Base-by-base conservation (phyloP, 1,140 invertebrate species). In the Aleiodes sp. region DNA sequence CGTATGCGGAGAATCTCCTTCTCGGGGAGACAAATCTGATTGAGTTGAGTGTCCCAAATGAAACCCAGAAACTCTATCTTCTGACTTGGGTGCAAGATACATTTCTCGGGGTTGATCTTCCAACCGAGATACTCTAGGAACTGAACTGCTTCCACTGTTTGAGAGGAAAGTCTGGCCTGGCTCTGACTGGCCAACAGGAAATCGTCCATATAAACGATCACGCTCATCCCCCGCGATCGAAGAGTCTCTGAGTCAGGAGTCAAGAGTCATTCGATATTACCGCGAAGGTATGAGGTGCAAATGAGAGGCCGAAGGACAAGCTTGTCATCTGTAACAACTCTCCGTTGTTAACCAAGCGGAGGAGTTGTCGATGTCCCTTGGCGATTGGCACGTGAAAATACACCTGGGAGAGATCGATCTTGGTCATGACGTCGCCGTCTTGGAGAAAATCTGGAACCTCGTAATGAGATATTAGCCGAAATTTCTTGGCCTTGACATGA, bases 11-110 rank as follows among this genome's bases (percentile, higher is more conserved):
- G 10, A 10, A 9, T 26, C 29, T 67, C 70, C n/a, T 28, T 39
- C 8, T 26, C 19, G 39, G 67, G 61, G 2, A 72, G 35, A 28
- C 56, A 37, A 26, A 52, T 52, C 21, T 28, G 60, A 2, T 63
- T 21, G 26, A 12, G 8, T 8, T 21, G 10, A 1, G 78, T 78
- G 69, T 83, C 65, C 78, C 81, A 82, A 7, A 57, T 65, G 7
- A 82, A 65, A 8, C 80, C 80, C 4, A 82, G 70, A 70, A 74
- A 82, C 26, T 80, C 75, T 0, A 81, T 12, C 60, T 39, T n/a
- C 60, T 75, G 75, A 12, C 60, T 70, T 39, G 80, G 82, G 33
- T 29, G 41, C n/a, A 80, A 33, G 16, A 77, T 63, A 60, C 76
- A 78, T 33, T 82, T 82, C 1, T 70, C 14, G 35, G 61, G 60